phyloP scores from a whole-genome alignment of 2,113 vertebrate species.

The Myanophis thanlyinensis region DNA sequence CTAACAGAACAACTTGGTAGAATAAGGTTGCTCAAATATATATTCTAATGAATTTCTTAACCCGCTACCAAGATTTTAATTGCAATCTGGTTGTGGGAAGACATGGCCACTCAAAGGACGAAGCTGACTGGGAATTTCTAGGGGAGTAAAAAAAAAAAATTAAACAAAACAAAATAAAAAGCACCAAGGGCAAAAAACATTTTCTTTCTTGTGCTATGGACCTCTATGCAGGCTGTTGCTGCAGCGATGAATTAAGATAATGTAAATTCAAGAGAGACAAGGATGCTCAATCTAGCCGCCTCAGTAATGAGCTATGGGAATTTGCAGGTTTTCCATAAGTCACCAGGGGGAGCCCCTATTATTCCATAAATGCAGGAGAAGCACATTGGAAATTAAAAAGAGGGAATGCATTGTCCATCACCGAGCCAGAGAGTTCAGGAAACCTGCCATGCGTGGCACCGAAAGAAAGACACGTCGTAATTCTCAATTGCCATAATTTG shows the following conservation, averaged over 20 bases:
- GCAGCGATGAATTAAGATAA: background rate
- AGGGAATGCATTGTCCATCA: conserved; percentile 3
- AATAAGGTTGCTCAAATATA: background rate
- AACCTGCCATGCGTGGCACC: conserved; percentile 34
- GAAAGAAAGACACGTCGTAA: background rate
- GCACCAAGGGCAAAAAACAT: background rate
- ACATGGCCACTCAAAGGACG: background rate
- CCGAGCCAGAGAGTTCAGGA: conserved; percentile 13
- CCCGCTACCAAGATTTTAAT: background rate
- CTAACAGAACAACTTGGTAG: background rate
- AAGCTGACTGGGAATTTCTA: background rate
- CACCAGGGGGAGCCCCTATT: conserved; percentile 75
- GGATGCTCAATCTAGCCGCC: background rate
- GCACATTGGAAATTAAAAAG: conserved; percentile 27
- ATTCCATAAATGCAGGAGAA: conserved; percentile 55
- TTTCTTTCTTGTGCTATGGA: background rate
- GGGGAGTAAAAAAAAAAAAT: background rate
- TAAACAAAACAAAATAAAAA: background rate
- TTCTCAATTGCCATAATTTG: conserved; percentile 21
- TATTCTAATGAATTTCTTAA: background rate
- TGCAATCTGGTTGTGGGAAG: background rate
- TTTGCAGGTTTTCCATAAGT: conserved; percentile 72
- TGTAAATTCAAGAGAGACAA: background rate
- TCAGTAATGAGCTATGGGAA: conserved; percentile 58
- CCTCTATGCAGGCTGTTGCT: background rate